Evolutionary conservation across 2,888 invertebrate genomes (phyloP), one percentile per base, ranked within the genome.

Genomic region (Acleris emargana): DNA sequence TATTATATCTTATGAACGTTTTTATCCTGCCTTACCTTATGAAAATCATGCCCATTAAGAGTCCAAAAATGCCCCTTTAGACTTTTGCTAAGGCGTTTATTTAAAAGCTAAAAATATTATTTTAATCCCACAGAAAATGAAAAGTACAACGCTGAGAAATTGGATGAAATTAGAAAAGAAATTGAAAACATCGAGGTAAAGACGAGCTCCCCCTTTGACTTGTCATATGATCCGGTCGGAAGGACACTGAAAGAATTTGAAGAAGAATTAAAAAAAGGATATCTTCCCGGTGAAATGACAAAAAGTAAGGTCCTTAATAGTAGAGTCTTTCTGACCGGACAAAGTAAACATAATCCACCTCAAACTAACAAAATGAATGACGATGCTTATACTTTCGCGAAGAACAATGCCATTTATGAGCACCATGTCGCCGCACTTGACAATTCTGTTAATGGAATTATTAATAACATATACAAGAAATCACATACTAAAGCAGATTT

Each of bases 121-220:
- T 38, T 53, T 9, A 38, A 53, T 18, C 20, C 53, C 38, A 53
- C 53, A 18, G 17, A 38, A 38, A 6, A 32, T 42, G 55, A 0
- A 73, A 42, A 1, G 7, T 6, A 28, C 38, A 38, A 38, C 45
- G 5, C 5, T 16, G n/a, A 20, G 11, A 68, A 62, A 16, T 47
- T 68, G 11, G 67, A 69, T 1, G 53, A 71, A 13, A 69, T 71
- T 2, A 68, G 51, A 60, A 63, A 67, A 22, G 71, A 73, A 67
- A 59, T 74, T 0, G 63, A 73, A 25, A 63, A 64, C 16, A 55
- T 75, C 13, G 64, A 70, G 50, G 53, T 7, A 22, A 64, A 67
- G 50, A 13, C 13, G 13, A 38, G 4, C 38, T 13, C 13, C 13
- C 13, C 38, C 3, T 38, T 38, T 4, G 38, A 38, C 4, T 13